Conservation (phyloP, 1,140 invertebrate genomes). For the Drosophila ambigua region DNA sequence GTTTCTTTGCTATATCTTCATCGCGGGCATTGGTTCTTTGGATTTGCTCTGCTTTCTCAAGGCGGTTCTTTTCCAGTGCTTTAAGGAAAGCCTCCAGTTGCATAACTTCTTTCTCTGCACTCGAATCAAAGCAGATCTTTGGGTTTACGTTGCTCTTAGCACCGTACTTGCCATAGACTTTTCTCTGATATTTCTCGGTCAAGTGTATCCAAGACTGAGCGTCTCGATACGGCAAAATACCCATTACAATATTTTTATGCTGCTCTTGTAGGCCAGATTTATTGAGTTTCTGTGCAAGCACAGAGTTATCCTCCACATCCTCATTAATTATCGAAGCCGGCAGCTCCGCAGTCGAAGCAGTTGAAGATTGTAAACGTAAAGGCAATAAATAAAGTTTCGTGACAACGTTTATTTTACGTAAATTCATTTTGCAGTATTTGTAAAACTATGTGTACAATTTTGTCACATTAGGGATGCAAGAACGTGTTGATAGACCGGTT, state of each 20-base stretch:
- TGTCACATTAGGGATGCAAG: background rate
- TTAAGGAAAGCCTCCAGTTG: conserved; percentile 86
- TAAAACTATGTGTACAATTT: background rate
- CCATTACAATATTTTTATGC: conserved; percentile 86
- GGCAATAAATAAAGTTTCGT: conserved; percentile 5
- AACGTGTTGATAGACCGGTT: background rate
- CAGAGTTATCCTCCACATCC: conserved; percentile 64
- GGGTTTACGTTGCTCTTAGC: conserved; percentile 84
- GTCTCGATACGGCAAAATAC: conserved; percentile 84
- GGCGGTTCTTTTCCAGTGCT: conserved; percentile 84
- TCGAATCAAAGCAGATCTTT: conserved; percentile 87
- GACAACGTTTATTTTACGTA: conserved; percentile 16
- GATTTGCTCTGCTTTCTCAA: conserved; percentile 71
- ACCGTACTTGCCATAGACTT: conserved; percentile 87
- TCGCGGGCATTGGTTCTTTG: conserved; percentile 85
- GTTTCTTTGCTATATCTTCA: conserved; percentile 86
- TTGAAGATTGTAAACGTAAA: conserved; percentile 29
- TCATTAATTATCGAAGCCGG: conserved; percentile 36
- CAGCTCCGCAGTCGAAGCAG: conserved; percentile 29
- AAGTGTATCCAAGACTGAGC: conserved; percentile 84
- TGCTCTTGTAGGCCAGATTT: conserved; percentile 86
- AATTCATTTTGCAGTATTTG: conserved; percentile 24
- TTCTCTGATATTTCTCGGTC: conserved; percentile 86
- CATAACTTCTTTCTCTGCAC: conserved; percentile 83
- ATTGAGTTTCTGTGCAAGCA: conserved; percentile 81